Conservation (phyloP, 2,888 invertebrate genomes). For the Junonia oenone region DNA sequence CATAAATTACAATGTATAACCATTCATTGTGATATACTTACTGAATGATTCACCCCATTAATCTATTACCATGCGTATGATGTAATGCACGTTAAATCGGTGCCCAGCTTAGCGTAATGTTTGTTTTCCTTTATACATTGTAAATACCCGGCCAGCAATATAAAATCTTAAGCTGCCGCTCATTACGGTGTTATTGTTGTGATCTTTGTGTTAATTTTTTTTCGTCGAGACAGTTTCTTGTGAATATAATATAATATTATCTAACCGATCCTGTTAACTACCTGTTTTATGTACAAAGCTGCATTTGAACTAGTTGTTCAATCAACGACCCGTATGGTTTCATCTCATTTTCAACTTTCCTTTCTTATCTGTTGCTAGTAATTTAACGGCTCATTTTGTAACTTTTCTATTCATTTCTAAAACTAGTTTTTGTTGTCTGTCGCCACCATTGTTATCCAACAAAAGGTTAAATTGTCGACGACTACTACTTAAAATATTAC, state of each 20-base stretch:
- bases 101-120: slow-evolving; percentile 1
- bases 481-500: slow-evolving; percentile 25
- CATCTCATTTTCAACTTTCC: slow-evolving; percentile 37
- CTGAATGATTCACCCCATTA: not conserved
- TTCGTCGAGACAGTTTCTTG: slow-evolving; percentile 30
- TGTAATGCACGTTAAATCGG: not conserved
- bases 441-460: slow-evolving; percentile 35
- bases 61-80: not conserved
- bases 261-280: slow-evolving; percentile 42
- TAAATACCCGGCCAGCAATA: not conserved
- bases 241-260: slow-evolving; percentile 6
- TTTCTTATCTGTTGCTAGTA: slow-evolving; percentile 36
- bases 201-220: slow-evolving; percentile 51
- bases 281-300: slow-evolving; percentile 53
- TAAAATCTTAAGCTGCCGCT: slow-evolving; percentile 48
- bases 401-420: slow-evolving; percentile 28
- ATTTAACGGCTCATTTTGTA: slow-evolving; percentile 35
- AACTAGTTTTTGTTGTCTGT: slow-evolving; percentile 28
- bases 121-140: slow-evolving; percentile 7
- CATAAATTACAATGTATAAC: slow-evolving; percentile 13
- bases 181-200: slow-evolving; percentile 65
- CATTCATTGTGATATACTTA: not conserved
- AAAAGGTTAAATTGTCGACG: slow-evolving; percentile 35
- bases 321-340: slow-evolving; percentile 36
- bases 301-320: slow-evolving; percentile 43